Percentiles rank a stretch among this genome's conserved stretches.
Conservation (phyloP, 2,888 invertebrate species). For the Pristionchus fissidentatus region DNA sequence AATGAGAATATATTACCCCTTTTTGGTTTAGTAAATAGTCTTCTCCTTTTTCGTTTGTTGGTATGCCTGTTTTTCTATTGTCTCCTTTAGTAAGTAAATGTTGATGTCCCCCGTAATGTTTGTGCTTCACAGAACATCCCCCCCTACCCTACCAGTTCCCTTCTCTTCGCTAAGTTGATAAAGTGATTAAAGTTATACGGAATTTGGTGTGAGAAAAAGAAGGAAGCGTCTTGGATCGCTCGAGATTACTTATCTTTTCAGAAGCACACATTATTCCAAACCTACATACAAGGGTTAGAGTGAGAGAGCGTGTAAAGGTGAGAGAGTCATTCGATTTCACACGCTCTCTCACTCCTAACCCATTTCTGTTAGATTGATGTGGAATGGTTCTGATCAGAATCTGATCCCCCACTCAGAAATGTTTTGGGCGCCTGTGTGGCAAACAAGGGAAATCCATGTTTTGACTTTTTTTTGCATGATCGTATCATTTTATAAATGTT, state of each 20-base stretch:
- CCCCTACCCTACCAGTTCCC: neutral
- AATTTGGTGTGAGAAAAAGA: neutral
- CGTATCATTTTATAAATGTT: no score
- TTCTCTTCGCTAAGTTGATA: constrained; percentile 21
- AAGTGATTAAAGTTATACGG: neutral
- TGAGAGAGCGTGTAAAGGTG: no score
- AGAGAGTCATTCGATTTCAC: neutral
- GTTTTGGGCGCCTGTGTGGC: no score
- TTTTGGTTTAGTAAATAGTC: constrained; percentile 16
- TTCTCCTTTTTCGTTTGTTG: constrained; percentile 19
- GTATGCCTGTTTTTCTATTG: constrained; percentile 11
- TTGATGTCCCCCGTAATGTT: neutral
- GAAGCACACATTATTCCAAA: no score
- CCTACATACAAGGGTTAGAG: no score
- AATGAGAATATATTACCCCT: neutral
- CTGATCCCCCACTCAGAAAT: neutral
- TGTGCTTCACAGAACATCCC: neutral
- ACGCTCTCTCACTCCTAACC: neutral
- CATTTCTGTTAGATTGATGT: neutral
- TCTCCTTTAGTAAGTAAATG: constrained; percentile 1
- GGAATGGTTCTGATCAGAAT: no score
- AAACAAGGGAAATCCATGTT: no score
- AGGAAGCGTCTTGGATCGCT: constrained; percentile 1
- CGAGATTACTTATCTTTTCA: neutral
- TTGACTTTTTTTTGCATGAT: no score